Evolutionary conservation across 2,888 invertebrate genomes (phyloP).

Genomic region (Callinectes sapidus): DNA sequence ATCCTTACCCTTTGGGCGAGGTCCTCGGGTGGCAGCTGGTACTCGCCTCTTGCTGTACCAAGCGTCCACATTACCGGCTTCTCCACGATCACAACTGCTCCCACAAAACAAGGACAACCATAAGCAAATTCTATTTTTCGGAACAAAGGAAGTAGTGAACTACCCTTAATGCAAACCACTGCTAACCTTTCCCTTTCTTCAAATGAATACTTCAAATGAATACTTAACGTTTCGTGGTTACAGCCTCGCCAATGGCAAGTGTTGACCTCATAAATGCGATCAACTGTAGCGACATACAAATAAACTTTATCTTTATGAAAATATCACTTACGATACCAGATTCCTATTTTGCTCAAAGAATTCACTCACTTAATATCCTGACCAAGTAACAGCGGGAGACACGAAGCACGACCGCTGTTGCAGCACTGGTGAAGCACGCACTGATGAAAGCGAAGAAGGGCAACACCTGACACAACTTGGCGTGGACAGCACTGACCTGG

Average conservation of each 20-base stretch:
- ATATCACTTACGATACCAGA: no score
- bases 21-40: background rate
- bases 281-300: no score
- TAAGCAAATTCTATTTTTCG: no score
- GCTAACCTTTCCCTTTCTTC: no score
- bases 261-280: no score
- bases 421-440: background rate
- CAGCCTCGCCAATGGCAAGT: no score
- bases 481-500: background rate
- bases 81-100: background rate
- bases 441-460: background rate
- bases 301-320: no score
- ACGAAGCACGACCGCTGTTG: background rate
- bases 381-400: background rate
- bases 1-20: background rate
- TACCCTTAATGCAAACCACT: no score
- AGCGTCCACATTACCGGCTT: background rate
- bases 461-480: background rate
- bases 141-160: no score
- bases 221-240: no score
- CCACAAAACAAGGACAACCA: background rate
- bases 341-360: no score
- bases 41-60: background rate
- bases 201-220: no score
- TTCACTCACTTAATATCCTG: background rate